A percentile compares a stretch with the other conserved stretches of the same genome.
Evolutionary conservation across 30 jellyfish, hydroid and myxozoan species (phyloP).

Genomic region (Hydractinia symbiolongicarpus): DNA sequence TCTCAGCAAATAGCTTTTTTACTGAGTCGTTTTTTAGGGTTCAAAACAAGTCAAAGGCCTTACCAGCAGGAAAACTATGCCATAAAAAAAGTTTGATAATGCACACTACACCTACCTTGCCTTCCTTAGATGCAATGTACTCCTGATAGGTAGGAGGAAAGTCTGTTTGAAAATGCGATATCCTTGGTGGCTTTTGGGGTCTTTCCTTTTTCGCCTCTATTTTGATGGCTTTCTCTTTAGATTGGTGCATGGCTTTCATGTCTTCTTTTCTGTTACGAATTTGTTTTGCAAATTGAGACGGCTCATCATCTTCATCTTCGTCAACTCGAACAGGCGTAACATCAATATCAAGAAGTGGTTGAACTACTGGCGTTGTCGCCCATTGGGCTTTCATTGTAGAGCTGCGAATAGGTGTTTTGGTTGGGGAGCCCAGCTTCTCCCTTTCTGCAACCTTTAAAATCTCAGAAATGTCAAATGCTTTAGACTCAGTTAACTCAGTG

Average conservation of each 20-base stretch:
- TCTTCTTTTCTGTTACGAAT: conserved; percentile 19
- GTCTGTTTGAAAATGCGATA: background rate
- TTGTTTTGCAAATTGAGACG: conserved; percentile 40
- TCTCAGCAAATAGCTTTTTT: too few species aligned
- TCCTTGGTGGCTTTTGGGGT: conserved; percentile 30
- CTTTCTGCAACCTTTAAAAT: conserved; percentile 64
- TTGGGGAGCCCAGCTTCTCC: background rate
- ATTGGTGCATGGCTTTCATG: conserved; percentile 1
- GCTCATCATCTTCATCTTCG: conserved; percentile 23
- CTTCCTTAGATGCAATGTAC: background rate
- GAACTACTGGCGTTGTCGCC: conserved; percentile 21
- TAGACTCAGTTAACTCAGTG: conserved; percentile 45
- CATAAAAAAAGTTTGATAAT: too few species aligned
- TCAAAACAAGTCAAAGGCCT: too few species aligned
- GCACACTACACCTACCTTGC: background rate
- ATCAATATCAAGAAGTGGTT: conserved; percentile 24
- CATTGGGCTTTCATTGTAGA: conserved; percentile 37
- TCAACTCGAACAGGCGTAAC: conserved; percentile 27
- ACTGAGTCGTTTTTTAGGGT: too few species aligned
- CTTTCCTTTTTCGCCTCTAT: conserved; percentile 4
- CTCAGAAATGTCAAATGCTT: conserved; percentile 83
- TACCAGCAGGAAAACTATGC: too few species aligned
- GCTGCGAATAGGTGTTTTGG: conserved; percentile 35
- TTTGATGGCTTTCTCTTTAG: background rate
- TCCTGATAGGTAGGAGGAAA: conserved; percentile 29